Evolutionary conservation across 2,113 vertebrate species (phyloP).

Genomic region (Thamnaconus septentrionalis): DNA sequence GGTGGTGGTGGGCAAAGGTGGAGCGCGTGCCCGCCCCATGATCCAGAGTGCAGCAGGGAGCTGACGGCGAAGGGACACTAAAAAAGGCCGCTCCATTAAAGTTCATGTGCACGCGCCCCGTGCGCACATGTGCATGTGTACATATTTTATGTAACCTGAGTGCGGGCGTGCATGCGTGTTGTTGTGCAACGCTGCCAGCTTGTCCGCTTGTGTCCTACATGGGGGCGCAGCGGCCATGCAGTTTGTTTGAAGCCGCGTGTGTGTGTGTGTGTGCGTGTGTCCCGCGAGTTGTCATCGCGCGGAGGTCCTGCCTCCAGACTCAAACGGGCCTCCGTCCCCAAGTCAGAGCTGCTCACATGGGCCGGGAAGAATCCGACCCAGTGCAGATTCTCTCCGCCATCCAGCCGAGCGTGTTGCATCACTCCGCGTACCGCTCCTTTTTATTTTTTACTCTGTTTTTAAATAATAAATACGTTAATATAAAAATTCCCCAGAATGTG

Average conservation of each 20-base stretch:
- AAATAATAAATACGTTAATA: too few relatives aligned
- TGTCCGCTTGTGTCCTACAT: slow-evolving; percentile 29
- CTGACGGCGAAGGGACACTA: too few relatives aligned
- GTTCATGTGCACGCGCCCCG: neutral
- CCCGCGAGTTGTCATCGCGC: slow-evolving; percentile 31
- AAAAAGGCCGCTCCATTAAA: slow-evolving; percentile 30
- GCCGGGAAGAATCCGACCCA: slow-evolving; percentile 54
- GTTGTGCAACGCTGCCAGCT: neutral
- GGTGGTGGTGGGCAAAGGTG: neutral
- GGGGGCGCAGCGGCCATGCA: slow-evolving; percentile 28
- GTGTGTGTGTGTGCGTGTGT: slow-evolving; percentile 38
- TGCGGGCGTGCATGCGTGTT: neutral
- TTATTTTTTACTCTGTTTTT: too few relatives aligned
- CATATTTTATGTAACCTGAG: slow-evolving; percentile 17
- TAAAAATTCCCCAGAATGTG: too few relatives aligned
- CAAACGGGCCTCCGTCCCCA: slow-evolving; percentile 46
- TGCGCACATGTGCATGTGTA: neutral
- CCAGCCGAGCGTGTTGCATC: slow-evolving; percentile 26
- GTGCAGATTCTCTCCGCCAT: slow-evolving; percentile 47
- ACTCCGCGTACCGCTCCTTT: neutral
- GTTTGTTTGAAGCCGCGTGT: slow-evolving; percentile 38
- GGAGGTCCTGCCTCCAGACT: slow-evolving; percentile 47
- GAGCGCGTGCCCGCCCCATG: neutral
- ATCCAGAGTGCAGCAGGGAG: too few relatives aligned
- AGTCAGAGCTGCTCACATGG: slow-evolving; percentile 28